Evolutionary conservation across 2,113 vertebrate species (phyloP).

Genomic region (Pitta sordida): DNA sequence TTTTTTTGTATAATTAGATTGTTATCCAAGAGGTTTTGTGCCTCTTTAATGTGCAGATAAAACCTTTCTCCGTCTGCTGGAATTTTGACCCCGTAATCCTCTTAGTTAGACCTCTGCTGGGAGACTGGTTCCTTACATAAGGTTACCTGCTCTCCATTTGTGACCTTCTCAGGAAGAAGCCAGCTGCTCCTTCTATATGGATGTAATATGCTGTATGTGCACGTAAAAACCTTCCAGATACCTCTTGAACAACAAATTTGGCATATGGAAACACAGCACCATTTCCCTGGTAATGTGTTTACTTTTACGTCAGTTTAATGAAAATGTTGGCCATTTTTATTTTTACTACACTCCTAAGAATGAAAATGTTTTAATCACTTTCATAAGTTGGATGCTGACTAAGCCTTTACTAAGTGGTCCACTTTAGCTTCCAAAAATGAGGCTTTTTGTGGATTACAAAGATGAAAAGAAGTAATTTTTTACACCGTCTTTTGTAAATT

Average conservation of each 20-base stretch:
- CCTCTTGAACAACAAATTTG: neutral
- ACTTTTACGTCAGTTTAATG: neutral
- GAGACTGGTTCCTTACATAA: neutral
- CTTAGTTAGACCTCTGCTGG: constrained; percentile 33
- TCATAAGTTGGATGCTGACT: neutral
- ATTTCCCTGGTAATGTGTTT: neutral
- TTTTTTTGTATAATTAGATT: neutral
- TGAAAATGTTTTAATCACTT: neutral
- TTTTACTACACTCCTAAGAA: neutral
- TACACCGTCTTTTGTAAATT: constrained; percentile 16
- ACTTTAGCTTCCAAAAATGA: constrained; percentile 13
- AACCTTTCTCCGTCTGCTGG: constrained; percentile 20
- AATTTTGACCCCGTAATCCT: constrained; percentile 59
- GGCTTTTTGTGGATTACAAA: constrained; percentile 38
- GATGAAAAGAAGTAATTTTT: constrained; percentile 38
- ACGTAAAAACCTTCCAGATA: neutral
- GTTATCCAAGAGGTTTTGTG: neutral
- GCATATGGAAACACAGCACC: neutral
- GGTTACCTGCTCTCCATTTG: neutral
- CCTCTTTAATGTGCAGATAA: constrained; percentile 21
- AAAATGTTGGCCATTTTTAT: neutral
- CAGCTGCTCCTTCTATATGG: neutral
- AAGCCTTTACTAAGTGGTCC: neutral
- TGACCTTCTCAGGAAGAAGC: neutral
- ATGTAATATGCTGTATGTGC: neutral